Percentiles rank a stretch among this genome's conserved stretches.
Evolutionary conservation across 1,140 invertebrate genomes (phyloP).

Genomic region (Dufourea novaeangliae): DNA sequence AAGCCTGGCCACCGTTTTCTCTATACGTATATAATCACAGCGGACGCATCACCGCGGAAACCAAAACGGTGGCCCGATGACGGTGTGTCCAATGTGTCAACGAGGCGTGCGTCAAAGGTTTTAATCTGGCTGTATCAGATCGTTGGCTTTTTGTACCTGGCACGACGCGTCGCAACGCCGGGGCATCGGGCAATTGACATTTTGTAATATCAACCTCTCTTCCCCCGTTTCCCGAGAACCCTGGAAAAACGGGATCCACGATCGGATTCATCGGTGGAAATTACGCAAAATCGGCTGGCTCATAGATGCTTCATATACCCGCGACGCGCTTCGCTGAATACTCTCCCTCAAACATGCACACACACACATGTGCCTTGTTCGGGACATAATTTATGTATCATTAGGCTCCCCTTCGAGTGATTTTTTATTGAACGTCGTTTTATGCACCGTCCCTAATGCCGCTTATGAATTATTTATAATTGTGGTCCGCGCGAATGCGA

Average conservation of each 20-base stretch:
- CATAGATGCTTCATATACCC: not conserved
- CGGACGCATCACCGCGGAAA: constrained; percentile 35
- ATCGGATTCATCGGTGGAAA: not conserved
- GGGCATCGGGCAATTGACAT: constrained; percentile 35
- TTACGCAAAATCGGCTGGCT: not conserved
- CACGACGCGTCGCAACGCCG: constrained; percentile 25
- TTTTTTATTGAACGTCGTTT: constrained; percentile 9
- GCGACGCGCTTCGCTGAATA: constrained; percentile 4
- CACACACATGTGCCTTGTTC: not conserved
- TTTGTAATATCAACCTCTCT: constrained; percentile 40
- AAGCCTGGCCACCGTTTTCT: not conserved
- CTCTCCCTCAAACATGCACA: too few species aligned
- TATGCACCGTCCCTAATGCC: not conserved
- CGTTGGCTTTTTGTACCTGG: constrained; percentile 50
- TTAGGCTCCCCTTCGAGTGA: constrained; percentile 14
- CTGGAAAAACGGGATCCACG: not conserved
- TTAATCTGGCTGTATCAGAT: constrained; percentile 60
- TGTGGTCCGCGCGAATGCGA: not conserved
- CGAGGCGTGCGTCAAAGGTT: constrained; percentile 58
- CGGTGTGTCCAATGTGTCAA: constrained; percentile 53
- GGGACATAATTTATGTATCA: constrained; percentile 31
- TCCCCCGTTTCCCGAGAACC: constrained; percentile 14
- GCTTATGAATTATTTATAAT: not conserved
- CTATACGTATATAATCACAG: constrained; percentile 35
- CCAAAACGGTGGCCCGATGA: constrained; percentile 1